Percentiles rank a stretch among this genome's conserved stretches.
phyloP scores from a whole-genome alignment of 2,113 vertebrate species.

The Ibidorhyncha struthersii region DNA sequence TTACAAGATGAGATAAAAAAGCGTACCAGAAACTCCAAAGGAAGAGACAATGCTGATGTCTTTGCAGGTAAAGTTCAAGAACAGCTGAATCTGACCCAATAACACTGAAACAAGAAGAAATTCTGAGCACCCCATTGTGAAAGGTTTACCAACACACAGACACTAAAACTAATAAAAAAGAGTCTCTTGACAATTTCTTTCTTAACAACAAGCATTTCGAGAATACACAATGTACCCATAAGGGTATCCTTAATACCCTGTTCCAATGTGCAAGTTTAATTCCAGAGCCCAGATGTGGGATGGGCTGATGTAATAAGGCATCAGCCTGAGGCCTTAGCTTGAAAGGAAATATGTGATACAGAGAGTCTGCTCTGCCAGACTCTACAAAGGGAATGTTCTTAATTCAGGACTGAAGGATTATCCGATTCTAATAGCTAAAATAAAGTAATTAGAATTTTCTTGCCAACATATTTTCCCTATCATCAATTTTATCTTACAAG shows the following conservation, averaged over 20 bases:
- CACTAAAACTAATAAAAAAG: background rate
- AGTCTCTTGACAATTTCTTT: background rate
- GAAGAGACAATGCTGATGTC: background rate
- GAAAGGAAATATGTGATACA: background rate
- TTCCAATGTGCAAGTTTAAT: background rate
- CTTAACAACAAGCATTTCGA: background rate
- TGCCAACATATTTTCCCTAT: constrained; percentile 43
- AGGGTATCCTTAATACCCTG: background rate
- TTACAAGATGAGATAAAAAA: background rate
- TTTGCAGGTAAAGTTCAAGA: background rate
- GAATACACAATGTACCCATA: background rate
- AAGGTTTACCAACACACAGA: background rate
- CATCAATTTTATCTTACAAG: constrained; percentile 17
- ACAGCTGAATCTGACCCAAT: background rate
- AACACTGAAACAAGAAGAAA: background rate
- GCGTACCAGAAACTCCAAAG: background rate
- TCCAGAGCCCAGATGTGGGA: background rate
- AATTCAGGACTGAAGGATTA: background rate
- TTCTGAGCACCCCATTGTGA: background rate
- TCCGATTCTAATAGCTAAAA: constrained; percentile 5
- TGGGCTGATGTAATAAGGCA: background rate
- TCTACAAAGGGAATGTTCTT: constrained; percentile 23
- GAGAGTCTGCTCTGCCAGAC: background rate
- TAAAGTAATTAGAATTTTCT: constrained; percentile 35
- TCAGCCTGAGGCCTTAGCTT: background rate